These are phyloP conservation scores for Ephydatia muelleri DNA, from an alignment of 37 sponge, comb jelly and placozoan species.

Conservation along the genomic window DNA sequence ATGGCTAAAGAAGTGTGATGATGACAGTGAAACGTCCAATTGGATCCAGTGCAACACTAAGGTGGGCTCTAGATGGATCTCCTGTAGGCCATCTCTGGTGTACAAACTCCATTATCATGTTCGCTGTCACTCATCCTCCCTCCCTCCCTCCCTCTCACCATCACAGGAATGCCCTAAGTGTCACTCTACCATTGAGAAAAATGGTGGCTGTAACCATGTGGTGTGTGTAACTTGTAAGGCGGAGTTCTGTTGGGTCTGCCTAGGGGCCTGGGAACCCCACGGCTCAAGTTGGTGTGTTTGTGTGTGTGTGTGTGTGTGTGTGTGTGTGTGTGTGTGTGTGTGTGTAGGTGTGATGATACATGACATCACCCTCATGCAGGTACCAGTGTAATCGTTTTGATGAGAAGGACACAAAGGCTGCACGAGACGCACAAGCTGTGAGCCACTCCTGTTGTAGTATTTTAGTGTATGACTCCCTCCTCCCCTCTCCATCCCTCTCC, in stretches of 20 bases:
- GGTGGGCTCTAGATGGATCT: conserved; percentile 13
- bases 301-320: neutral
- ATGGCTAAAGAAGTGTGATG: conserved; percentile 94
- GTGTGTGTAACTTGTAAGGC: conserved; percentile 72
- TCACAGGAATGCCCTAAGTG: conserved; percentile 89
- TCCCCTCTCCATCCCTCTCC: too few relatives aligned
- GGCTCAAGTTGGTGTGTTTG: conserved; percentile 85
- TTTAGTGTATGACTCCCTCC: too few relatives aligned
- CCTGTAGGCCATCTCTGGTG: too few relatives aligned
- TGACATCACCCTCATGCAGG: conserved; percentile 23
- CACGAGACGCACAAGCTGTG: conserved; percentile 76
- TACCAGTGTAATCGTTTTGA: conserved; percentile 92
- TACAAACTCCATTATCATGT: too few relatives aligned
- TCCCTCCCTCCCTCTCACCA: too few relatives aligned
- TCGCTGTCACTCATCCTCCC: too few relatives aligned
- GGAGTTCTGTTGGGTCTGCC: conserved; percentile 95
- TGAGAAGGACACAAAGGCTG: conserved; percentile 73
- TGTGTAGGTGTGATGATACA: neutral
- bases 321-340: too few relatives aligned
- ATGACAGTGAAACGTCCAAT: conserved; percentile 93
- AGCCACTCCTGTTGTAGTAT: too few relatives aligned
- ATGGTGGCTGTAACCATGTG: conserved; percentile 97
- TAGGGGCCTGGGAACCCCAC: conserved; percentile 91
- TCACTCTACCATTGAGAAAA: conserved; percentile 92
- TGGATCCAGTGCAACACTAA: conserved; percentile 94